A percentile compares a stretch with the other conserved stretches of the same genome.
Evolutionary conservation across 2,113 vertebrate species (phyloP).

Genomic region (Strigops habroptila): DNA sequence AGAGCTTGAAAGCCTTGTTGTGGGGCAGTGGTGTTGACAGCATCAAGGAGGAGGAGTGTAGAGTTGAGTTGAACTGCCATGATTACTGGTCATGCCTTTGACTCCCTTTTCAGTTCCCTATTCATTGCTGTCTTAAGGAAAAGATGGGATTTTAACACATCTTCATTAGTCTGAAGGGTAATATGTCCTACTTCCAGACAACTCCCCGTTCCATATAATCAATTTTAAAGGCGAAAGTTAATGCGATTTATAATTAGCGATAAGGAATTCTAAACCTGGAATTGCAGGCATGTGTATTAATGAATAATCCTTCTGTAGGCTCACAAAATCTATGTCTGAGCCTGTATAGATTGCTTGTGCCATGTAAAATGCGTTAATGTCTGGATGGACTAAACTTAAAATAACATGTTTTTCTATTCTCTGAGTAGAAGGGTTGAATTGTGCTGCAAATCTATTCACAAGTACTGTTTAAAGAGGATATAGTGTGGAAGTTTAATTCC

Average conservation of each 20-base stretch:
- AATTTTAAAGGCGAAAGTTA: constrained; percentile 61
- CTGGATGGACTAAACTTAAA: constrained; percentile 19
- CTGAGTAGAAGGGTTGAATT: background rate
- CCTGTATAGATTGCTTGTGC: background rate
- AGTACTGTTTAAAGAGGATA: background rate
- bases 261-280: constrained; percentile 42
- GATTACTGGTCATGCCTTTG: background rate
- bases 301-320: constrained; percentile 30
- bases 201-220: background rate
- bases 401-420: background rate
- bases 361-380: background rate
- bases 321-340: background rate
- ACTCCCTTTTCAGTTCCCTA: background rate
- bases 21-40: background rate
- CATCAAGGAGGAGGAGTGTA: background rate
- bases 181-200: constrained; percentile 31
- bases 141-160: constrained; percentile 23
- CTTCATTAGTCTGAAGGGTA: constrained; percentile 34
- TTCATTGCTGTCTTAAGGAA: background rate
- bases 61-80: background rate
- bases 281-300: constrained; percentile 24
- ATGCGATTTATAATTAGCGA: constrained; percentile 45
- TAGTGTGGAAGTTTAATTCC: background rate
- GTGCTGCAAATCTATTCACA: background rate
- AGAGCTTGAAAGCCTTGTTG: background rate